Evolutionary conservation across 1,140 invertebrate genomes (phyloP), one percentile per base, ranked within the genome.

Genomic region (Hetaerina americana): DNA sequence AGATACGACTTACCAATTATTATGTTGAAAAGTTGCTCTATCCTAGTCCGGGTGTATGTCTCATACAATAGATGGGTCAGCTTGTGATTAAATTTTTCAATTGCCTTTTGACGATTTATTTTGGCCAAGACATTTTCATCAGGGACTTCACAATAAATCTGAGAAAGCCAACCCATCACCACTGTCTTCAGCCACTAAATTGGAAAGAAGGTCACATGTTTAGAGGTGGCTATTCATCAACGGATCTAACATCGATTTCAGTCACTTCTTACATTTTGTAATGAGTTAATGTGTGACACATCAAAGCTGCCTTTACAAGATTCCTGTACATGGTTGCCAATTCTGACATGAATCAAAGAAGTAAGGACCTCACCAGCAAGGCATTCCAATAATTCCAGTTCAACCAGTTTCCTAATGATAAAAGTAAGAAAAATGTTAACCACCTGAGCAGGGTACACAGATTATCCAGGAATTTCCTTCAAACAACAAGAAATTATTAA

Each of bases 11-110:
- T 83, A 89, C 88, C 91, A 79, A 97, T 96, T 72, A 97, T 96
- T 69, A 97, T 97, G 77, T 93, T 94, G 80, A 98, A 98, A 66
- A 98, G 84, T 78, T 97, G 93, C 77, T 94, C 90, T 71, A 97
- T 96, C 75, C 94, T 87, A 68, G 90, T 86, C 78, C 88, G 89
- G 18, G 92, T 95, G 78, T 95, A 97, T 8, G 88, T 92, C 80
- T 96, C 92, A 78, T 92, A 95, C 68, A 97, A 83, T 78, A 90
- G 92, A 79, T 95, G 91, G 24, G 85, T 86, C n/a, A 97, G 79
- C 78, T 93, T 93, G 66, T 89, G 85, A 76, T 90, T 89, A 76
- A 92, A 92, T 73, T 87, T 88, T 70, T 85, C 80, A 71, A 90
- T 85, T 28, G 85, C 84, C 77, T 84, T 82, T 22, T 82, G 81